Evolutionary conservation across 1,140 invertebrate species (phyloP), one percentile per base, ranked within the genome.

Genomic region (Tachypleus tridentatus): DNA sequence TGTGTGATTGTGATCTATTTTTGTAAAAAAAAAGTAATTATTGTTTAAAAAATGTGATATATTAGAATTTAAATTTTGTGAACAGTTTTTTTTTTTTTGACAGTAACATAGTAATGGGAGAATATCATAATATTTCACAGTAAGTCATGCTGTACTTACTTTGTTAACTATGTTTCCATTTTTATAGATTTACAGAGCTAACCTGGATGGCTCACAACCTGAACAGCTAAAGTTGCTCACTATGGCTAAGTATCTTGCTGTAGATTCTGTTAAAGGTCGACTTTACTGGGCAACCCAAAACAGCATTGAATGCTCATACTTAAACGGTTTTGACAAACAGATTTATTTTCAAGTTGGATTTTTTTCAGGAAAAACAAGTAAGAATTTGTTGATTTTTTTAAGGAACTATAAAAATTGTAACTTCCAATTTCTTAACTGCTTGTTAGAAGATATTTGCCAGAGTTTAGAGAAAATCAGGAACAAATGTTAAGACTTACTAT

Each of bases 211-310:
- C 8, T 80, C 78, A n/a, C 79, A 84, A 47, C 81, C 84, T 69
- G 89, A 92, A 74, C 85, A 85, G 5, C 81, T 93, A 60, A 85
- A 85, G 3, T 84, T 90, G 65, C 77, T 89, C 9, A 87, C 87
- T 3, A 82, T 86, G 29, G 89, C 88, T 4, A 86, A 87, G 71
- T 86, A 90, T 71, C 75, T 95, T 11, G 84, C 85, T 11, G 83
- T 95, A 47, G 92, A 97, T 74, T 84, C 90, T 0, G 69, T 86
- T 4, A 83, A 85, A 69, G 92, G 88, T 0, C 86, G 86, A 69
- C 79, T 97, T 29, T 93, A 94, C 72, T 97, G 91, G 87, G 67
- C 65, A 50, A 95, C 91, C 0, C 84, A 84, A 0, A 84, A 89
- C 67, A 85, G 86, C 0, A 82, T 97, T 0, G 87, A 91, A 77